These are phyloP conservation scores for Nyctibius grandis DNA, from an alignment of 2,797 vertebrate species.

Conservation along the genomic window DNA sequence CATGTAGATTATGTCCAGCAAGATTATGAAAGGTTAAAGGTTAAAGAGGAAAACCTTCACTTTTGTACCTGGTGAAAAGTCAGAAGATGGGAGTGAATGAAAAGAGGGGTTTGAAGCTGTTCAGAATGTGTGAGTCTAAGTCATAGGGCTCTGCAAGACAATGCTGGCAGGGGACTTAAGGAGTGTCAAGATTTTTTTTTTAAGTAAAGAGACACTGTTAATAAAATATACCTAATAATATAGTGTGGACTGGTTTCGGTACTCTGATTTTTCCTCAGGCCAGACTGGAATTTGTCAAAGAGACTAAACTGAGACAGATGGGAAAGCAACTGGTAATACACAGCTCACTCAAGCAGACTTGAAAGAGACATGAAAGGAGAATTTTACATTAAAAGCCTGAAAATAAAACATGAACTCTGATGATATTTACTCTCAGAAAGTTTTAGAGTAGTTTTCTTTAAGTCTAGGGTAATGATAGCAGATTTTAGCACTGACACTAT, in stretches of 20 bases:
- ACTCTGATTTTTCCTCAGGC: constrained; percentile 36
- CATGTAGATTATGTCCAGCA: neutral
- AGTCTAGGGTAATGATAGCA: neutral
- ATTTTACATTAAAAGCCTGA: constrained; percentile 31
- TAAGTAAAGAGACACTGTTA: constrained; percentile 8
- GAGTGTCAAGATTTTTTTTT: neutral
- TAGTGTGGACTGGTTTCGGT: constrained; percentile 8
- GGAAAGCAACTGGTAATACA: constrained; percentile 47
- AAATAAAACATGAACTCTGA: constrained; percentile 33
- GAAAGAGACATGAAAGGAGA: constrained; percentile 47
- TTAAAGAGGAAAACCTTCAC: neutral
- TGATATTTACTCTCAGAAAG: constrained; percentile 14
- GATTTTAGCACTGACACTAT: neutral
- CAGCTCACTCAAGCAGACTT: constrained; percentile 53
- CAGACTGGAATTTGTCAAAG: constrained; percentile 52
- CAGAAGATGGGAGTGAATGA: neutral
- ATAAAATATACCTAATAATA: constrained; percentile 26
- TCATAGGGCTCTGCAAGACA: neutral
- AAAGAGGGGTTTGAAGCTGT: neutral
- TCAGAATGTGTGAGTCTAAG: neutral
- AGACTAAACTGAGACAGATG: constrained; percentile 47
- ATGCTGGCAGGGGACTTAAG: neutral
- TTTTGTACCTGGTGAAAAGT: neutral
- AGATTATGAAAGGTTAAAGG: neutral
- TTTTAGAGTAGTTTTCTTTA: constrained; percentile 15